These are phyloP conservation scores for Sarcophaga carnaria DNA, from an alignment of 2,888 invertebrate genomes.

Conservation along the genomic window DNA sequence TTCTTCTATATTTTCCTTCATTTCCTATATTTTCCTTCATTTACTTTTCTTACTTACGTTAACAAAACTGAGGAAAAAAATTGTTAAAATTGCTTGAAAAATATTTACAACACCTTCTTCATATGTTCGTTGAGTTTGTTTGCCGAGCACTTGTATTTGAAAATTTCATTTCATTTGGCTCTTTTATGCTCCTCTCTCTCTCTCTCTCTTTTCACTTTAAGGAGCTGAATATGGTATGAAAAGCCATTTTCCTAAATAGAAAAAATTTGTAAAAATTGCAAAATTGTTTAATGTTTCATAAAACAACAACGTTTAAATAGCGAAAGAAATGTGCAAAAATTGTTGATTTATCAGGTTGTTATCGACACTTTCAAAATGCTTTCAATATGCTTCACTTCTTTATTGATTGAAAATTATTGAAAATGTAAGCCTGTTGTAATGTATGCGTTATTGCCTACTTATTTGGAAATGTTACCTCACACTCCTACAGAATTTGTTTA, in stretches of 20 bases:
- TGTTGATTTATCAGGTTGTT: constrained; percentile 58
- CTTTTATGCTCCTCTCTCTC: constrained; percentile 6
- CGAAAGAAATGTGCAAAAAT: constrained; percentile 13
- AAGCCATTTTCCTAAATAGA: not conserved
- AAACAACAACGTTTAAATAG: constrained; percentile 6
- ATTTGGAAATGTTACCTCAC: not conserved
- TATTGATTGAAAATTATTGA: not conserved
- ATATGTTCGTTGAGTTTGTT: constrained; percentile 10
- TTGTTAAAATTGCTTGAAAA: constrained; percentile 31
- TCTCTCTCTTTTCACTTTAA: not conserved
- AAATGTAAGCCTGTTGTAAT: constrained; percentile 1
- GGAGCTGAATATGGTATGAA: constrained; percentile 23
- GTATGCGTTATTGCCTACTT: not conserved
- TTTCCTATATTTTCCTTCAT: constrained; percentile 2
- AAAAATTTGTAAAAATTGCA: not conserved
- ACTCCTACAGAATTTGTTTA: not conserved
- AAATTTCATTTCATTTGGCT: constrained; percentile 12
- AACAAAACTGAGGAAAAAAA: constrained; percentile 36
- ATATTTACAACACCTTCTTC: constrained; percentile 4
- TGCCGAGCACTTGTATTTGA: not conserved
- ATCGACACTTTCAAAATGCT: constrained; percentile 21
- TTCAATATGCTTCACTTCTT: constrained; percentile 55
- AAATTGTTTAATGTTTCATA: constrained; percentile 68
- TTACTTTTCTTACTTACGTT: constrained; percentile 57
- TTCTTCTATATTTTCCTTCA: not conserved